Evolutionary conservation across 2,888 invertebrate genomes (phyloP), one percentile per base, ranked within the genome.

Genomic region (Halictus quadricinctus): DNA sequence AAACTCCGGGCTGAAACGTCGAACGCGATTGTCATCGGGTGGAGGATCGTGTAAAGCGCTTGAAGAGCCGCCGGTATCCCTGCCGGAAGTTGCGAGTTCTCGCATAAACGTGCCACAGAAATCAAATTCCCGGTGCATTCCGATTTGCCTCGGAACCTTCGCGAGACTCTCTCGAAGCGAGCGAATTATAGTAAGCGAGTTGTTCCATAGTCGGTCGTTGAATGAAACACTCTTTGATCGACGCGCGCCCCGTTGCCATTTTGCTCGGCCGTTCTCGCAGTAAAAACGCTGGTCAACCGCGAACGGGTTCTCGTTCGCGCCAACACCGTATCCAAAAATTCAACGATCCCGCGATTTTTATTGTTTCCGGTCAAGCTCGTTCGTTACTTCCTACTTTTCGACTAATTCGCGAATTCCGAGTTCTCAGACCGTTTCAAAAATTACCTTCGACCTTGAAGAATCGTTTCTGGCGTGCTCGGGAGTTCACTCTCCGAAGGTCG

Each of bases 11-110:
- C 73, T 79, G 79, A 36, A 85, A 86, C 76, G 70, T 80, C 66
- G 81, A 58, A 83, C 60, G 85, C 82, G 92, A 92, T 92, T 92
- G 92, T 92, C 92, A 90, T 88, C 83, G 83, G 87, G 83, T n/a
- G 88, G 87, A 84, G 75, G 80, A 86, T 86, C 58, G 76, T 87
- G 88, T 90, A 91, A 92, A 92, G 92, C 92, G 90, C 90, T 91
- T 91, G 86, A 84, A 90, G 79, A 85, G 81, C 86, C 81, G 60
- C 78, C 72, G 72, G 73, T n/a, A 80, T 29, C 29, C 29, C 29
- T 29, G 75, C 29, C 29, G 29, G 15, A 15, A 29, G 4, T 60
- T 60, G 25, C 1, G 12, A 60, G 4, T 60, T 12, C n/a, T 12
- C 58, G 58, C 60, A 25, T 1, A 4, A n/a, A 25, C 60, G 25